Base-by-base conservation (phyloP, 2,113 vertebrate genomes). In the Scomber scombrus region DNA sequence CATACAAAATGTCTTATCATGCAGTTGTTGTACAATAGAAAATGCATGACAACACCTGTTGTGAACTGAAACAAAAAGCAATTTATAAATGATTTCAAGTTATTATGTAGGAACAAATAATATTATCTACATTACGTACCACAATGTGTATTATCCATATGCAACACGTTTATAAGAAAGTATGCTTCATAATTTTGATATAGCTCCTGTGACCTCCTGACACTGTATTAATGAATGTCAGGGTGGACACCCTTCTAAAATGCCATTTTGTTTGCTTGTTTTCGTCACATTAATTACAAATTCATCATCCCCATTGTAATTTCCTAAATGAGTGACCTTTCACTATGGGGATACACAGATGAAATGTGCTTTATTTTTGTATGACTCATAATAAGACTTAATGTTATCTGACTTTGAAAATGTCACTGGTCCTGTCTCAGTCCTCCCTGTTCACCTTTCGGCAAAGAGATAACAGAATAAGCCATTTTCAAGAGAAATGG, bases 391-490 rank as follows among this genome's bases (percentile, higher is more conserved):
- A 79, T 83, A 72, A 71, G 69, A 80, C 61, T 89, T 92, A 60
- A 45, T 81, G 89, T 93, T 94, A 95, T 95, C 94, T 82, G 83
- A 69, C 69, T 88, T 87, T 90, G 88, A 65, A 95, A 95, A 95
- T 95, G 94, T 93, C 95, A 94, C 67, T 74, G 80, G 87, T 80
- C 66, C 71, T 77, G 76, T 78, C 67, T 80, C 75, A 11, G 13
- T 81, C 55, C 75, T 71, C 74, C 61, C 62, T 21, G 54, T 78
- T 89, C 85, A 84, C 81, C 81, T 80, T 84, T 91, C 74, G 71
- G 78, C 65, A 82, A 68, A 77, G 66, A 64, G 54, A 73, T 52
- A 46, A 63, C 45, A 45, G 40, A 61, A 82, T 43, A 64, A 58
- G 18, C 11, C 1, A 72, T 80, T 84, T 87, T 72, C 9, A 69